Evolutionary conservation across 1,140 invertebrate genomes (phyloP).

Genomic region (Ruditapes philippinarum): DNA sequence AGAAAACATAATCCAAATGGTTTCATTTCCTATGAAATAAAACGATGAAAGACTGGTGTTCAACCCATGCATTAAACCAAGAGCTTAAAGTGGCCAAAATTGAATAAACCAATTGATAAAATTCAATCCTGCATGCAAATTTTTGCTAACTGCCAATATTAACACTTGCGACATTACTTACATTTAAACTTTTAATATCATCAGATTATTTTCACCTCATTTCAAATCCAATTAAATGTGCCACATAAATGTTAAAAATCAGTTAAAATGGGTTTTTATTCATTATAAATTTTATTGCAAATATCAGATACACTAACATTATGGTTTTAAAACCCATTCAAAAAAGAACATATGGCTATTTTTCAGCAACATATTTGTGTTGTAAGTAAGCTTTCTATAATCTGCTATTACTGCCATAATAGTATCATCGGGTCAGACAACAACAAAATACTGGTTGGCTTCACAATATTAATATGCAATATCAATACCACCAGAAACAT

Average conservation of each 20-base stretch:
- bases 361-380: too few species aligned
- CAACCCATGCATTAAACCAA: not conserved
- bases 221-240: slow-evolving; percentile 18
- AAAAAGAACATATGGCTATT: too few species aligned
- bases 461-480: too few species aligned
- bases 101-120: slow-evolving; percentile 20
- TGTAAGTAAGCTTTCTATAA: too few species aligned
- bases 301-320: too few species aligned
- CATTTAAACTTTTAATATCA: slow-evolving; percentile 16
- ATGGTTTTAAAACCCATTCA: too few species aligned
- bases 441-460: too few species aligned
- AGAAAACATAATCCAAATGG: slow-evolving; percentile 9
- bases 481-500: too few species aligned
- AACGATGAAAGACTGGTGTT: not conserved
- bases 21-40: slow-evolving; percentile 16
- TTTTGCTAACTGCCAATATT: slow-evolving; percentile 9
- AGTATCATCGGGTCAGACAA: too few species aligned
- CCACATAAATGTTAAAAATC: not conserved
- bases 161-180: not conserved
- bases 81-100: not conserved
- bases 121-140: slow-evolving; percentile 22
- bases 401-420: too few species aligned
- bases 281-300: too few species aligned
- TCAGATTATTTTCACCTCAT: slow-evolving; percentile 18
- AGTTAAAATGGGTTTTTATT: too few species aligned